Evolutionary conservation across 2,888 invertebrate species (phyloP).

Genomic region (Thymelicus sylvestris): DNA sequence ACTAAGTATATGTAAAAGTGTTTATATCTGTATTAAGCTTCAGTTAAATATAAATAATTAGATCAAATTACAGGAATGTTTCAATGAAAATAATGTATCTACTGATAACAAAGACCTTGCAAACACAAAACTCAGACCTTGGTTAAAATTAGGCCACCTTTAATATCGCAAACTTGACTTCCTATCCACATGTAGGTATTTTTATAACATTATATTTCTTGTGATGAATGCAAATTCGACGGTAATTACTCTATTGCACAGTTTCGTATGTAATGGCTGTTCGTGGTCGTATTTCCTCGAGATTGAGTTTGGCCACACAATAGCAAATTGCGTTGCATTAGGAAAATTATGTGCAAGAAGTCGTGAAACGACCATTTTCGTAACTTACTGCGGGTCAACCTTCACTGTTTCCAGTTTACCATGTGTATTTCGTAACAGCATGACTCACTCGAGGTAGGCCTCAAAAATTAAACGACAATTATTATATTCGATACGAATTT

Average conservation of each 20-base stretch:
- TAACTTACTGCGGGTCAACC: slow-evolving; percentile 46
- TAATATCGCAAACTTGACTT: slow-evolving; percentile 9
- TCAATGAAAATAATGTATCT: too few species aligned
- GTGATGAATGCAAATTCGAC: not conserved
- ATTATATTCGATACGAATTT: slow-evolving; percentile 69
- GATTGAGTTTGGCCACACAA: slow-evolving; percentile 31
- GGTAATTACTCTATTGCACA: slow-evolving; percentile 11
- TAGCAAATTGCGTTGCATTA: slow-evolving; percentile 48
- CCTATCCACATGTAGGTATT: not conserved
- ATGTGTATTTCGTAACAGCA: slow-evolving; percentile 42
- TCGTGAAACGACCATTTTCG: slow-evolving; percentile 46
- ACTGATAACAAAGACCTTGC: not conserved
- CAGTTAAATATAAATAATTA: not conserved
- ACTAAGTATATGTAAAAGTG: too few species aligned
- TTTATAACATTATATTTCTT: not conserved
- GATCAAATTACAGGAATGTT: too few species aligned
- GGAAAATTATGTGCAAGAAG: slow-evolving; percentile 63
- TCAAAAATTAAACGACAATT: slow-evolving; percentile 60
- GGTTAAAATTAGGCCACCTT: not conserved
- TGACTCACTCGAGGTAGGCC: slow-evolving; percentile 43
- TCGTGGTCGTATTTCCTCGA: slow-evolving; percentile 33
- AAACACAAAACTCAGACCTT: too few species aligned
- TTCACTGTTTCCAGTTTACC: slow-evolving; percentile 46
- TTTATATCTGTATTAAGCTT: too few species aligned
- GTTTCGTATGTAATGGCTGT: slow-evolving; percentile 6